Percentiles rank a stretch among this genome's conserved stretches.
phyloP scores from a whole-genome alignment of 2,113 vertebrate genomes.

The Hirundichthys speculiger region DNA sequence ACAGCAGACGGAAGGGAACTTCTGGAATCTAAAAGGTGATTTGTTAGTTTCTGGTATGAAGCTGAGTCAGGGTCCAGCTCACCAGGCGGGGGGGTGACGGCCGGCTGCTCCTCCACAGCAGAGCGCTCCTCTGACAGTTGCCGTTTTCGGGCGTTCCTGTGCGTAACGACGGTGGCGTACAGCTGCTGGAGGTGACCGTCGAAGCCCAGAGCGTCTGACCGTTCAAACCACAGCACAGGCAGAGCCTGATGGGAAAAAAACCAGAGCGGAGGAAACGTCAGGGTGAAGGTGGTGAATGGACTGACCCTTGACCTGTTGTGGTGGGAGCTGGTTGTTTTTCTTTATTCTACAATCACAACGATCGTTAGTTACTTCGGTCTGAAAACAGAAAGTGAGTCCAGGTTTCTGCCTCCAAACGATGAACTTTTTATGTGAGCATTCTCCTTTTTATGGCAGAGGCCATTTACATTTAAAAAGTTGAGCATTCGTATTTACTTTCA shows the following conservation, averaged over 20 bases:
- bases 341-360: too few relatives aligned
- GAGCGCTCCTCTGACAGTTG: slow-evolving; percentile 1
- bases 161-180: slow-evolving; percentile 50
- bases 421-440: too few relatives aligned
- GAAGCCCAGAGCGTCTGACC: slow-evolving; percentile 48
- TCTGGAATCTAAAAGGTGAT: too few relatives aligned
- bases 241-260: slow-evolving; percentile 49
- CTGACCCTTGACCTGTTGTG: too few relatives aligned
- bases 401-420: too few relatives aligned
- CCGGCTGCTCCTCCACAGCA: background rate
- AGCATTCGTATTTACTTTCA: background rate
- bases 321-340: too few relatives aligned
- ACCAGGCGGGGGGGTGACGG: slow-evolving; percentile 31
- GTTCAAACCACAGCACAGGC: slow-evolving; percentile 47
- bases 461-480: background rate
- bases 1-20: too few relatives aligned
- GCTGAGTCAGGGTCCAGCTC: too few relatives aligned
- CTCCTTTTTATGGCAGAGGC: background rate
- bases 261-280: background rate
- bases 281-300: background rate
- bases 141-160: slow-evolving; percentile 43
- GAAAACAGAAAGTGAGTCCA: too few relatives aligned
- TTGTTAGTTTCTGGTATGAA: too few relatives aligned
- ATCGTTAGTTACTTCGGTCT: too few relatives aligned
- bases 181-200: slow-evolving; percentile 58